phyloP scores from a whole-genome alignment of 2,797 vertebrate genomes.

The Spinus pinus region DNA sequence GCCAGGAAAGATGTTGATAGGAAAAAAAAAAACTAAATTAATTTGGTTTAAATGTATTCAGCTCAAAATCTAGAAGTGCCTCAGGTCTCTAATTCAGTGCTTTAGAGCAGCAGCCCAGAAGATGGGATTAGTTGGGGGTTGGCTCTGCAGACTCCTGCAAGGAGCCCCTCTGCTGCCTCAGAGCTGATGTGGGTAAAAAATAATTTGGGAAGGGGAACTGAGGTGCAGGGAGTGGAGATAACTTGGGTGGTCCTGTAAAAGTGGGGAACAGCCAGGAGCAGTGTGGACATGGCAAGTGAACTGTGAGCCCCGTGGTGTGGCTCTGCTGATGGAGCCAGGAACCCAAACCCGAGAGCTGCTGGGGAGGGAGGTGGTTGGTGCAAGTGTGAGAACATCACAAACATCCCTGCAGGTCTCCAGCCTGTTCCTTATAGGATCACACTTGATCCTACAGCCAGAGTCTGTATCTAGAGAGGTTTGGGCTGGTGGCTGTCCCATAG shows the following conservation, averaged over 20 bases:
- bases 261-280: background rate
- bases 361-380: background rate
- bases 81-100: background rate
- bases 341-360: accelerated
- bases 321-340: background rate
- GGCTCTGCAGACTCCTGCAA: background rate
- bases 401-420: background rate
- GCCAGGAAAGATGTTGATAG: background rate
- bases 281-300: accelerated
- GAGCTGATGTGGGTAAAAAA: background rate
- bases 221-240: background rate
- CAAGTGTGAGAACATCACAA: background rate
- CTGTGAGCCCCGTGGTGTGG: accelerated
- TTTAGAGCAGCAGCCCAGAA: background rate
- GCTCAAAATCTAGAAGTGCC: background rate
- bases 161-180: background rate
- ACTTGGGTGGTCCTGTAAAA: background rate
- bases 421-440: background rate
- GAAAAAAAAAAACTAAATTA: background rate
- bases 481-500: background rate
- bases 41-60: constrained; percentile 4
- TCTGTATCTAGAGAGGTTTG: background rate
- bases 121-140: background rate
- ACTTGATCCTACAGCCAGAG: background rate
- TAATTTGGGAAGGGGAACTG: background rate